Evolutionary conservation across 2,797 vertebrate genomes (phyloP), one percentile per base, ranked within the genome.

Genomic region (Anas capensis): DNA sequence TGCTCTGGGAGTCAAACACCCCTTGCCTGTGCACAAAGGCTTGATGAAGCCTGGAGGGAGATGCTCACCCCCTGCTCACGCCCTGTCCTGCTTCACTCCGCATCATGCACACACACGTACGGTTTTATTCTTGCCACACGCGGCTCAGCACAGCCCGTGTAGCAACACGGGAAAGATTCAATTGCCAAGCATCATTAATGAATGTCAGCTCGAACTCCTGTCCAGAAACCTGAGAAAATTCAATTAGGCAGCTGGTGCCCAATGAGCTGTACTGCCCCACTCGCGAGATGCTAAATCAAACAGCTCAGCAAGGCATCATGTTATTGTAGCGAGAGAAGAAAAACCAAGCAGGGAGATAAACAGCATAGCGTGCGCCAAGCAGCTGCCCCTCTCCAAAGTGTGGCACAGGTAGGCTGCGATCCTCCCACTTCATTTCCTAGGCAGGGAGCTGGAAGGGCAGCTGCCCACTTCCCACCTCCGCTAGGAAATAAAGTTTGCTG

Each of bases 161-260:
- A 88, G 61, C 82, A 89, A 57, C 80, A 73, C 0, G 0, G 87
- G 87, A 95, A 91, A 86, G 89, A 83, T 31, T 92, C 72, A 78
- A 8, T 90, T 94, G 90, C 88, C 94, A 78, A 90, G 95, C 76
- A 95, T 83, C 93, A 88, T 96, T 96, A 93, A 88, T 83, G 91
- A 95, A 86, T 88, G 93, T 91, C 85, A 92, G 89, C 87, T 85
- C 19, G 1, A 94, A 61, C 85, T 93, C 44, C 82, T 83, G 90
- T 92, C 93, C 91, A 91, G 82, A 94, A 96, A 94, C 90, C 82
- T 91, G 87, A 93, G 82, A 90, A 93, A 95, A 96, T 96, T 96
- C 90, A 92, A 75, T 96, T 95, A 94, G 87, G 93, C 95, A 92
- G 93, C 94, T 91, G 85, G 72, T 92, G 87, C 85, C 90, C 93